Base-by-base conservation (phyloP, 2,888 invertebrate genomes). In the Fragum whitleyi region DNA sequence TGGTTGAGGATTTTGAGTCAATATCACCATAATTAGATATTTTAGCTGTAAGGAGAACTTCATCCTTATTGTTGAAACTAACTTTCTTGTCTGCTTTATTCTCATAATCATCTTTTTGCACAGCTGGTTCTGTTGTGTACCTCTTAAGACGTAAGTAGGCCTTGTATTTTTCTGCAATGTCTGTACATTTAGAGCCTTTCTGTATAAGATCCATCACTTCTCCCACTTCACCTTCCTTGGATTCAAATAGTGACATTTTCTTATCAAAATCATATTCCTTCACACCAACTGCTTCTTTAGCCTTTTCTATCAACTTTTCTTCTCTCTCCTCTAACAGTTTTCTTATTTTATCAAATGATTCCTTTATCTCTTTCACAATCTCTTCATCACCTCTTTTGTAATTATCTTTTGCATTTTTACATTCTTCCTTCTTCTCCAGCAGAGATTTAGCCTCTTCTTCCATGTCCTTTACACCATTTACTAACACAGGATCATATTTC, bases 1-100 rank as follows among this genome's bases (percentile, higher is more conserved):
- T 42, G 0, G 67, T 39, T 7, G 75, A 57, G 19, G 74, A 62
- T 29, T 81, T 81, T 11, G 47, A 62, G 29, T 79, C 74, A n/a
- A 92, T 86, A 51, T 91, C 90, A 0, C 90, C 91, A 78, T 86
- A 92, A 73, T 90, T 91, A 29, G 81, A 74, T 36, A 92, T 86
- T 32, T 87, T 86, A 9, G 86, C 79, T 9, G 86, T 59, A 29
- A 92, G 51, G 3, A 81, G 70, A 9, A 76, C 47, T 53, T 91
- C 89, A 61, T 91, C 90, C 16, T 87, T 72, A 11, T 83, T 77
- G 53, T 85, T 87, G 74, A 92, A 89, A 19, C 85, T 74, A 47
- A 90, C 87, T 7, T 87, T 79, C 7, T 90, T 86, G 51, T 89
- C 78, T 14, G 85, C 59, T 11, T 87, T 89, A 28, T 89, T 88